Conservation (phyloP, 2,888 invertebrate genomes). For the Thera britannica region DNA sequence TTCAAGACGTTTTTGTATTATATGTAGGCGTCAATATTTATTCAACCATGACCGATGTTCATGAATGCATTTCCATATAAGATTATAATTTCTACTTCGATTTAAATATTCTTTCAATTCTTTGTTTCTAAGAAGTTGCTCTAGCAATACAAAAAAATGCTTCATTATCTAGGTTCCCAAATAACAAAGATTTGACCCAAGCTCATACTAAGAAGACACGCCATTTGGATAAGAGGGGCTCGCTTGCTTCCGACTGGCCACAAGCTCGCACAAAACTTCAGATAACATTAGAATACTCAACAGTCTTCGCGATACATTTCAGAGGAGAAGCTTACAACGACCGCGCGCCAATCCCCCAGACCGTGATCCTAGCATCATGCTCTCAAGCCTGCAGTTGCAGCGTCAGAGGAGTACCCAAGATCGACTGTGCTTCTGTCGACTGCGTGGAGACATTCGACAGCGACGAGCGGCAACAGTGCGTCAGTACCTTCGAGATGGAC, state of each 20-base stretch:
- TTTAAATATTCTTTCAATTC: too few relatives aligned
- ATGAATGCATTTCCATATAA: not conserved
- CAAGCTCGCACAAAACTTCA: not conserved
- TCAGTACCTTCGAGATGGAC: constrained; percentile 66
- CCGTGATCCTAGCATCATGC: constrained; percentile 66
- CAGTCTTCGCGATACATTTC: constrained; percentile 44
- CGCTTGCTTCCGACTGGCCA: not conserved
- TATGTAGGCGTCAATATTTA: constrained; percentile 3
- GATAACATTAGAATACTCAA: not conserved
- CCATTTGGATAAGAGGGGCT: too few relatives aligned
- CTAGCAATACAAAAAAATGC: too few relatives aligned
- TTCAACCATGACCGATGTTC: constrained; percentile 12
- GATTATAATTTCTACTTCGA: too few relatives aligned
- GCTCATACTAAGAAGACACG: too few relatives aligned
- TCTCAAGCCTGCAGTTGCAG: constrained; percentile 70
- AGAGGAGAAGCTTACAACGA: constrained; percentile 68
- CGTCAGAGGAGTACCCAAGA: constrained; percentile 55
- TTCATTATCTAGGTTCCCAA: too few relatives aligned
- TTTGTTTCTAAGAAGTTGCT: too few relatives aligned
- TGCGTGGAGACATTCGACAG: constrained; percentile 69
- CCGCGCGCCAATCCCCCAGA: constrained; percentile 62
- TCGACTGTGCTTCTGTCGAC: constrained; percentile 76
- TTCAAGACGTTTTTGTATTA: constrained; percentile 16
- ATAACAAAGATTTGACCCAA: too few relatives aligned
- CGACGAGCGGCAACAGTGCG: constrained; percentile 66